Conservation (phyloP, 1,140 invertebrate genomes). For the Drosophila sp. region DNA sequence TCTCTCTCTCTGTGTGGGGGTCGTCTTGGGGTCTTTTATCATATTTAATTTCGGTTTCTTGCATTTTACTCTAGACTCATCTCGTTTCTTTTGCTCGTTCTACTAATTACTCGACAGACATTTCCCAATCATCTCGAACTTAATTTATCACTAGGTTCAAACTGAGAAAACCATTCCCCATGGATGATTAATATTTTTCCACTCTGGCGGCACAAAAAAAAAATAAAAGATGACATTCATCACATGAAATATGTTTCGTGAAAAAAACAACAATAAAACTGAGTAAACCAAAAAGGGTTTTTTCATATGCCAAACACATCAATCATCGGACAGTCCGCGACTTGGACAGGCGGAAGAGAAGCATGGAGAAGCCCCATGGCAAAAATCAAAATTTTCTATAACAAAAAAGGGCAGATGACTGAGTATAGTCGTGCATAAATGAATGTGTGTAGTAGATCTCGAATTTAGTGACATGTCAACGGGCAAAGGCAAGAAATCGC, state of each 20-base stretch:
- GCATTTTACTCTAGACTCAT: conserved; percentile 37
- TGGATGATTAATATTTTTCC: conserved; percentile 69
- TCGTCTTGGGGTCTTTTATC: conserved; percentile 48
- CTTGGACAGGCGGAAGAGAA: conserved; percentile 23
- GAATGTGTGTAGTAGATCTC: conserved; percentile 40
- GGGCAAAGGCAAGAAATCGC: conserved; percentile 38
- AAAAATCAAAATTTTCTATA: conserved; percentile 59
- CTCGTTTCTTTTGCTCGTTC: conserved; percentile 29
- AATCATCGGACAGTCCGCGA: conserved; percentile 53
- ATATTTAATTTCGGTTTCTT: conserved; percentile 62
- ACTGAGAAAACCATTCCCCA: conserved; percentile 31
- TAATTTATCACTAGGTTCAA: conserved; percentile 66
- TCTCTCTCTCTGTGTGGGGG: neutral
- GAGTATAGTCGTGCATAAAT: too few species aligned
- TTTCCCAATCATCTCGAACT: conserved; percentile 57
- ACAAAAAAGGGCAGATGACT: conserved; percentile 50
- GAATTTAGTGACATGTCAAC: conserved; percentile 79
- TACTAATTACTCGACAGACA: conserved; percentile 61
- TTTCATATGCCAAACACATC: conserved; percentile 65
- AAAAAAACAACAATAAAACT: conserved; percentile 17
- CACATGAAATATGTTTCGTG: conserved; percentile 72
- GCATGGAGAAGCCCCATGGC: conserved; percentile 18
- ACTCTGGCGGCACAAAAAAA: conserved; percentile 37
- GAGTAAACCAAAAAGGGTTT: conserved; percentile 52
- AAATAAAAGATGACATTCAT: conserved; percentile 41